These are phyloP conservation scores for Catocala nupta DNA, from an alignment of 2,888 invertebrate species.

Conservation along the genomic window DNA sequence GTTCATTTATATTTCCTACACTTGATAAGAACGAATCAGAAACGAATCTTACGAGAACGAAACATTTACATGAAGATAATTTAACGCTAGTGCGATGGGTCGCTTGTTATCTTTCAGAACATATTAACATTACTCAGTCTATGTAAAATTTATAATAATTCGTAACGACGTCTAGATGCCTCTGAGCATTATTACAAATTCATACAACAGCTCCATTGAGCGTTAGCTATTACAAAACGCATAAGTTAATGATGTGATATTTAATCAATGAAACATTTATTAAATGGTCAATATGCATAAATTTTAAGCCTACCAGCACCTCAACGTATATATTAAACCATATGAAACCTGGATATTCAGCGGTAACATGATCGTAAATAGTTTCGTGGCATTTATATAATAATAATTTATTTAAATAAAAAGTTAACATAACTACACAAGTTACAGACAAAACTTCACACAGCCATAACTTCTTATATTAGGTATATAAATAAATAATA, in stretches of 20 bases:
- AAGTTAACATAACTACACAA: slow-evolving; percentile 69
- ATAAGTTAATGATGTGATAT: slow-evolving; percentile 37
- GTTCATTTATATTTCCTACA: neutral
- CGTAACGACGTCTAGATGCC: slow-evolving; percentile 64
- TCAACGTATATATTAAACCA: slow-evolving; percentile 60
- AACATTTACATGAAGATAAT: slow-evolving; percentile 40
- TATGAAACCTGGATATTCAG: slow-evolving; percentile 37
- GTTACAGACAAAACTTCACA: slow-evolving; percentile 82
- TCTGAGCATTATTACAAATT: slow-evolving; percentile 60
- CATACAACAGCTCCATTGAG: slow-evolving; percentile 55
- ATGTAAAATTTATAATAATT: slow-evolving; percentile 68
- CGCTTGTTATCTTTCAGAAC: slow-evolving; percentile 63
- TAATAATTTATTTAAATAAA: slow-evolving; percentile 59
- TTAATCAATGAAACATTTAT: slow-evolving; percentile 40
- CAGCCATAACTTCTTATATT: slow-evolving; percentile 82
- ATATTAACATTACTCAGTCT: slow-evolving; percentile 83
- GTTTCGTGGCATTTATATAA: slow-evolving; percentile 37
- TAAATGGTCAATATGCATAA: slow-evolving; percentile 51
- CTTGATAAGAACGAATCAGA: neutral
- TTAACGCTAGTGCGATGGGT: slow-evolving; percentile 50
- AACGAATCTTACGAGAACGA: slow-evolving; percentile 25
- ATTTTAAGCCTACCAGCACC: slow-evolving; percentile 78
- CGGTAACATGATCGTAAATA: slow-evolving; percentile 32
- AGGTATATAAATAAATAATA: slow-evolving; percentile 74
- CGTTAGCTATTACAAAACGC: slow-evolving; percentile 57